Conservation (phyloP, 1,140 invertebrate species). For the Ips nitidus region DNA sequence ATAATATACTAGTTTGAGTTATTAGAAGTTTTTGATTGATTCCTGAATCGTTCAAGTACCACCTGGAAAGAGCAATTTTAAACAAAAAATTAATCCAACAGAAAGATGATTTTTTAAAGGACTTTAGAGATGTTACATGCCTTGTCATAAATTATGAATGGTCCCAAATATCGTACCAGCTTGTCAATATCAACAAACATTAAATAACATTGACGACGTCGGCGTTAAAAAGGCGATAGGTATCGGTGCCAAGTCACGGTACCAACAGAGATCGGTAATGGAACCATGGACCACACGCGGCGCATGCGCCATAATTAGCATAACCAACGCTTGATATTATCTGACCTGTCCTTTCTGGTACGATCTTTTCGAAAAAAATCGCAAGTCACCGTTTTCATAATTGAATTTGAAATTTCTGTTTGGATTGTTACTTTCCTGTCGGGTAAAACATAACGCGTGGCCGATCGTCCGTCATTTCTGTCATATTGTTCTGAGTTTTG, state of each 20-base stretch:
- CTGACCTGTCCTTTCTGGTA: constrained; percentile 12
- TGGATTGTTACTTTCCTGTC: constrained; percentile 12
- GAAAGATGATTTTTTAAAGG: too few species aligned
- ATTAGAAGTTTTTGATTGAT: too few species aligned
- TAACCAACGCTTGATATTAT: constrained; percentile 12
- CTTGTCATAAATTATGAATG: too few species aligned
- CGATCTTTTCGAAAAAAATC: constrained; percentile 12
- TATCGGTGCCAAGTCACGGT: constrained; percentile 13
- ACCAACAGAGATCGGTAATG: constrained; percentile 13
- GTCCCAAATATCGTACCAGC: neutral
- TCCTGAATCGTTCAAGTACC: too few species aligned
- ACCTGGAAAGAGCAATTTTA: too few species aligned
- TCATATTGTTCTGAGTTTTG: constrained; percentile 18
- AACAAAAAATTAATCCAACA: too few species aligned
- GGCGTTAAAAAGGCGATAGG: constrained; percentile 15
- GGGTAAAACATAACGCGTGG: constrained; percentile 16
- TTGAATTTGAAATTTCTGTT: constrained; percentile 22
- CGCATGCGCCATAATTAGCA: constrained; percentile 28
- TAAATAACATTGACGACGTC: constrained; percentile 9
- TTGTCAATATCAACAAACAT: neutral
- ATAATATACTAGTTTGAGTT: too few species aligned
- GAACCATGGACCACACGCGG: constrained; percentile 28
- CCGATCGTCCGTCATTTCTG: constrained; percentile 24
- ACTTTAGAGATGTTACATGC: too few species aligned
- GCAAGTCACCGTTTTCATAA: constrained; percentile 26